A percentile compares a stretch with the other conserved stretches of the same genome.
Evolutionary conservation across 2,888 invertebrate genomes (phyloP).

Genomic region (Meandrusa payeni): DNA sequence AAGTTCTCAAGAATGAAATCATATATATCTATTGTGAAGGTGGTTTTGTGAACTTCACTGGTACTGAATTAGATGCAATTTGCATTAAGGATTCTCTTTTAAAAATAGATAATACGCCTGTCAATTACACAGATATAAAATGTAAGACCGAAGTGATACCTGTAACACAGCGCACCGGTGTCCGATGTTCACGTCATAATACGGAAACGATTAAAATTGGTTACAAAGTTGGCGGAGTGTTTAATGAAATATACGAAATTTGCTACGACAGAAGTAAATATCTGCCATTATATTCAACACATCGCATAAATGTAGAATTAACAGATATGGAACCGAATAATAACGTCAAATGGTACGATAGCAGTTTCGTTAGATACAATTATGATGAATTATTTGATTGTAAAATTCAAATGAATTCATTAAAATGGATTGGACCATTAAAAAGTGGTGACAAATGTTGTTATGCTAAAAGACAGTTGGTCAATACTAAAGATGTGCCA

Average conservation of each 20-base stretch:
- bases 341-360: slow-evolving; percentile 33
- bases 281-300: slow-evolving; percentile 21
- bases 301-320: neutral
- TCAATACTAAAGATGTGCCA: slow-evolving; percentile 44
- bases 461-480: slow-evolving; percentile 45
- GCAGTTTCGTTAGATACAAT: slow-evolving; percentile 23
- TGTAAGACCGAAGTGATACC: slow-evolving; percentile 39
- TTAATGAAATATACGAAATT: slow-evolving; percentile 41
- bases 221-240: slow-evolving; percentile 28
- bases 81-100: slow-evolving; percentile 40
- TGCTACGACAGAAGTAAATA: slow-evolving; percentile 32
- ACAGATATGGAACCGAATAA: neutral
- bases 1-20: slow-evolving; percentile 33
- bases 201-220: slow-evolving; percentile 41
- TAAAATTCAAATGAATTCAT: too few species aligned
- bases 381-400: slow-evolving; percentile 42
- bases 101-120: slow-evolving; percentile 29
- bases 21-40: slow-evolving; percentile 42
- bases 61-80: slow-evolving; percentile 28
- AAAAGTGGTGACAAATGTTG: slow-evolving; percentile 43
- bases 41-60: slow-evolving; percentile 31
- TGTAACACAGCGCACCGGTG: slow-evolving; percentile 27
- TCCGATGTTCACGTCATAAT: slow-evolving; percentile 31
- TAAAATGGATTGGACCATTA: too few species aligned
- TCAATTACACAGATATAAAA: slow-evolving; percentile 39